Base-by-base conservation (phyloP, 2,888 invertebrate genomes). In the Steinernema hermaphroditum region DNA sequence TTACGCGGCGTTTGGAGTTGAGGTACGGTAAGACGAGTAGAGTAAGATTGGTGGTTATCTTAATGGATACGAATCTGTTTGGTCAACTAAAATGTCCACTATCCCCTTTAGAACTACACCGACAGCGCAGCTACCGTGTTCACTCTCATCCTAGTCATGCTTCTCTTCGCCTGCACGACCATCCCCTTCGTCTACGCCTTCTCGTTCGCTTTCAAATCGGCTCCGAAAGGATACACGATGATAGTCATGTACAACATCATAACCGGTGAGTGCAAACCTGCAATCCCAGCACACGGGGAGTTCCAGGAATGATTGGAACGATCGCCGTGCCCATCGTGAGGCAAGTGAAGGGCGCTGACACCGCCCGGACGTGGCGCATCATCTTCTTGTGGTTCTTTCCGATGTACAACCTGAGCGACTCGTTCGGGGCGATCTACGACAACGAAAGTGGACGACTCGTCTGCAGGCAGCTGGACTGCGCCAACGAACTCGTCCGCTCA, bases 201-300 rank as follows among this genome's bases (percentile, higher is more conserved):
- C 75, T 78, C 80, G 32, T 83, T 83, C 75, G 72, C 78, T 27
- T 83, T 83, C 74, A 77, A 74, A 9, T 78, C 81, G 1, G 83
- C 83, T 12, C 83, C 83, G 9, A 82, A 83, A 68, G 83, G 83
- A 43, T 83, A 82, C 74, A 82, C 81, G 44, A 73, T 83, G 70
- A 76, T 83, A 27, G 81, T 80, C 14, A 81, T 83, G 81, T 81
- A 77, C 73, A 80, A 83, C 57, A 80, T 83, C 34, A 74, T 83
- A 32, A 77, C 80, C 0, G 77, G 78, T 77, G 34, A 41, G 4
- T 37, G 12, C 12, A 37, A 37, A 4, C 12, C n/a, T n/a, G n/a
- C n/a, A n/a, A n/a, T n/a, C n/a, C n/a, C n/a, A n/a, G n/a, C n/a
- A n/a, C n/a, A n/a, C n/a, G n/a, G n/a, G n/a, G n/a, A n/a, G 6